These are phyloP conservation scores for Melanotaenia duboulayi DNA, from an alignment of 2,113 vertebrate species.

Conservation along the genomic window DNA sequence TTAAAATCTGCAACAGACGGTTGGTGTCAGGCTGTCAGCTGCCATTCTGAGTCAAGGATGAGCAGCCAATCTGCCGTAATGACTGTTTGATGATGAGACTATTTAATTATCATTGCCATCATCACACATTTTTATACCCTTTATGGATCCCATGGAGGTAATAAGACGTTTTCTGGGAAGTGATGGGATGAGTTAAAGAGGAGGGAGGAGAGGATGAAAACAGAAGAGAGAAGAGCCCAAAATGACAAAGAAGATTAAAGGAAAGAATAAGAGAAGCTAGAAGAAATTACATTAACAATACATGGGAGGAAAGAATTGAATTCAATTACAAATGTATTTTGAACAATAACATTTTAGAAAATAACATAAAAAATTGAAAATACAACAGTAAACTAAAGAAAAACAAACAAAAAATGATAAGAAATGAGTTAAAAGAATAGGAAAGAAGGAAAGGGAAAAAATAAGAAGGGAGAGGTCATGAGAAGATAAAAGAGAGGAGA, in stretches of 20 bases:
- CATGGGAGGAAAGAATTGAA: too few species aligned
- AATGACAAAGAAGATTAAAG: neutral
- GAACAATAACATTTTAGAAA: too few species aligned
- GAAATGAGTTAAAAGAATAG: too few species aligned
- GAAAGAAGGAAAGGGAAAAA: too few species aligned
- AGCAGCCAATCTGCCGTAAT: conserved; percentile 57
- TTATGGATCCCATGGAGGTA: conserved; percentile 57
- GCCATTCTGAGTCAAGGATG: conserved; percentile 46
- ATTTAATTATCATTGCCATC: conserved; percentile 68
- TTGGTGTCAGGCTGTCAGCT: conserved; percentile 47
- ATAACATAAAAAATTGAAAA: too few species aligned
- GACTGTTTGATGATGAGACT: conserved; percentile 66
- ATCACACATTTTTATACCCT: conserved; percentile 51
- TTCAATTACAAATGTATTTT: too few species aligned
- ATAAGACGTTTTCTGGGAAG: conserved; percentile 37
- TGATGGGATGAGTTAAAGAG: conserved; percentile 1
- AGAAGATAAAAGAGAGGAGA: neutral
- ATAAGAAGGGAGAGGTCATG: too few species aligned
- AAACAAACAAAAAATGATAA: too few species aligned
- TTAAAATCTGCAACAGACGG: conserved; percentile 52
- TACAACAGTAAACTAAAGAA: too few species aligned
- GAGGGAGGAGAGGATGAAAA: neutral
- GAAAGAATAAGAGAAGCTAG: too few species aligned
- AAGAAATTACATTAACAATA: too few species aligned
- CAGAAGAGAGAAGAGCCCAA: too few species aligned